These are phyloP conservation scores for Hyphantria cunea DNA, from an alignment of 1,140 invertebrate genomes.

Conservation along the genomic window DNA sequence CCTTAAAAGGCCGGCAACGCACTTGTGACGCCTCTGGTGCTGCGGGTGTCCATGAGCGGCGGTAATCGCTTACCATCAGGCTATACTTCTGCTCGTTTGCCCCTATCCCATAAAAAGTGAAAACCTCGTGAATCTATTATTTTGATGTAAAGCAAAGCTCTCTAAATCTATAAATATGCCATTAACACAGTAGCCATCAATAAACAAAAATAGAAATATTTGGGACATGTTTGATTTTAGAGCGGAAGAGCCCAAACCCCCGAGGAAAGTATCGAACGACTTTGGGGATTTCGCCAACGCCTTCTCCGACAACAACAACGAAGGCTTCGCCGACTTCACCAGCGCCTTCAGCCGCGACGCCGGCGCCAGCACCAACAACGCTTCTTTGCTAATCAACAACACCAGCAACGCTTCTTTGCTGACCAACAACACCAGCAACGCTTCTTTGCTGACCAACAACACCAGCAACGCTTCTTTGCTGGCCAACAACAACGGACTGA, in stretches of 20 bases:
- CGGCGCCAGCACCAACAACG: slow-evolving; percentile 3
- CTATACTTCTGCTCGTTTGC: too few relatives aligned
- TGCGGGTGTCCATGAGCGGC: too few relatives aligned
- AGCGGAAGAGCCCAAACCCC: slow-evolving; percentile 55
- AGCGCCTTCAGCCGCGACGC: slow-evolving; percentile 82
- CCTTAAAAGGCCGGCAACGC: too few relatives aligned
- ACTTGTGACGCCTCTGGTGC: too few relatives aligned
- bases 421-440: slow-evolving; percentile 5
- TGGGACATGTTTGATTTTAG: slow-evolving; percentile 40
- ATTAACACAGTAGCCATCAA: too few relatives aligned
- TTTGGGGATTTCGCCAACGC: slow-evolving; percentile 93
- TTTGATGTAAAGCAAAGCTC: too few relatives aligned
- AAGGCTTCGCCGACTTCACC: slow-evolving; percentile 80
- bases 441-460: not conserved
- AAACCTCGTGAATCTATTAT: too few relatives aligned
- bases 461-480: not conserved
- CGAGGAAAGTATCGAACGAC: slow-evolving; percentile 79
- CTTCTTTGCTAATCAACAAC: not conserved
- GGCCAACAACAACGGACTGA: slow-evolving; percentile 1
- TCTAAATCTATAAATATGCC: too few relatives aligned
- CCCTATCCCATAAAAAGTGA: too few relatives aligned
- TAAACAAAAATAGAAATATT: not conserved
- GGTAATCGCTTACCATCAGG: too few relatives aligned
- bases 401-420: not conserved
- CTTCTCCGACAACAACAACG: slow-evolving; percentile 72